These are phyloP conservation scores for Osmoderma eremita DNA, from an alignment of 2,888 invertebrate species.

Conservation along the genomic window DNA sequence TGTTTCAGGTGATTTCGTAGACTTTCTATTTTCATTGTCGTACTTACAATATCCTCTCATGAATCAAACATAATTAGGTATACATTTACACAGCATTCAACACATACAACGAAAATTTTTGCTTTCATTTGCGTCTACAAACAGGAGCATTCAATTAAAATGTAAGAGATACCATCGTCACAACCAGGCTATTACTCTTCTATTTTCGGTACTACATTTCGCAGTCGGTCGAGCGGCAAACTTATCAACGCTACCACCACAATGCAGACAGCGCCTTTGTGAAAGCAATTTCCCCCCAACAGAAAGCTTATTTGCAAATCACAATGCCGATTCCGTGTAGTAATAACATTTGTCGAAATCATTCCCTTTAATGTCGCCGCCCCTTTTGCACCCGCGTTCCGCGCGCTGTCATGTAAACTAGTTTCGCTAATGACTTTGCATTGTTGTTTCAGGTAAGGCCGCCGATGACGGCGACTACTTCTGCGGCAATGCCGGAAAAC, in stretches of 20 bases:
- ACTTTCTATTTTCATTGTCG: too few relatives aligned
- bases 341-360: constrained; percentile 36
- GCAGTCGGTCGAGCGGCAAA: not conserved
- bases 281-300: constrained; percentile 4
- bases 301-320: constrained; percentile 26
- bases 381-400: not conserved
- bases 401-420: constrained; percentile 29
- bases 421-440: constrained; percentile 34
- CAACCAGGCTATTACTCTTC: too few relatives aligned
- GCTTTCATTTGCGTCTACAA: too few relatives aligned
- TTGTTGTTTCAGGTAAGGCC: constrained; percentile 35
- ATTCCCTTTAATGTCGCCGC: constrained; percentile 26
- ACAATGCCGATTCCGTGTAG: constrained; percentile 27
- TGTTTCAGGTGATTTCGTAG: too few relatives aligned
- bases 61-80: too few relatives aligned
- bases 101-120: too few relatives aligned
- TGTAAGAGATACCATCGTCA: too few relatives aligned
- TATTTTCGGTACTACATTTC: too few relatives aligned
- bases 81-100: too few relatives aligned
- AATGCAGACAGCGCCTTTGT: constrained; percentile 13
- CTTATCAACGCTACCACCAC: constrained; percentile 8
- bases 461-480: constrained; percentile 5
- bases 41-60: too few relatives aligned
- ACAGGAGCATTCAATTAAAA: too few relatives aligned
- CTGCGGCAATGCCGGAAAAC: not conserved